Base-by-base conservation (phyloP, 2,888 invertebrate genomes). In the Endomychus coccineus region DNA sequence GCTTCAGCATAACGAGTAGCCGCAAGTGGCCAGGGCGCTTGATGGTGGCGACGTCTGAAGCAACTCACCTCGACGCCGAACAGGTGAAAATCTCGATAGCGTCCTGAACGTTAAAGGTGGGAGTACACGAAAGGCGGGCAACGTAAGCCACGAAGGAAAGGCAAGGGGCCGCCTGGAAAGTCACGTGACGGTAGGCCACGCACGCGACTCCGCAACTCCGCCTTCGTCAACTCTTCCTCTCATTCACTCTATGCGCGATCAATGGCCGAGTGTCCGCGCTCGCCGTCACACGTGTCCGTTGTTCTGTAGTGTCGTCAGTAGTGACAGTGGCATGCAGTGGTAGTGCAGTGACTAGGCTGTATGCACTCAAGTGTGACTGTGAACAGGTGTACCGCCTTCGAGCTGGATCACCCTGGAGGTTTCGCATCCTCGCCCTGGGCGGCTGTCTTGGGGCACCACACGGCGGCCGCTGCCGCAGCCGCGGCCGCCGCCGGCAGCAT, bases 361-460 rank as follows among this genome's bases (percentile, higher is more conserved):
- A 61, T 62, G 61, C 57, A 62, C 58, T 54, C 54, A 41, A 58
- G 60, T 62, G 62, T 59, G 56, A 37, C 36, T 25, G 36, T 36
- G 36, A 36, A 36, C 31, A 37, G 36, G 36, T 37, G 36, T 21
- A 37, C 24, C 30, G 14, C 31, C 21, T 31, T 37, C 62, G 67
- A 64, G 57, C 64, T 86, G 83, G 86, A 86, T 74, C 86, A 86
- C 68, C 81, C 82, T 52, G 77, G 81, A 59, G 73, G 75, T 61
- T 66, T 66, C 47, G 82, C 81, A 43, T 74, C 80, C 58, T 83
- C 83, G 65, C 83, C 83, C 55, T 83, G 83, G 83, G 83, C 83
- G 55, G 68, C 68, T 39, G 83, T 80, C 59, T 73, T 83, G 74
- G 69, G 80, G 63, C 75, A 80, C 61, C 77, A 78, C 64, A 70